These are phyloP conservation scores for Scolopax mira DNA, from an alignment of 2,113 vertebrate species.

Conservation along the genomic window DNA sequence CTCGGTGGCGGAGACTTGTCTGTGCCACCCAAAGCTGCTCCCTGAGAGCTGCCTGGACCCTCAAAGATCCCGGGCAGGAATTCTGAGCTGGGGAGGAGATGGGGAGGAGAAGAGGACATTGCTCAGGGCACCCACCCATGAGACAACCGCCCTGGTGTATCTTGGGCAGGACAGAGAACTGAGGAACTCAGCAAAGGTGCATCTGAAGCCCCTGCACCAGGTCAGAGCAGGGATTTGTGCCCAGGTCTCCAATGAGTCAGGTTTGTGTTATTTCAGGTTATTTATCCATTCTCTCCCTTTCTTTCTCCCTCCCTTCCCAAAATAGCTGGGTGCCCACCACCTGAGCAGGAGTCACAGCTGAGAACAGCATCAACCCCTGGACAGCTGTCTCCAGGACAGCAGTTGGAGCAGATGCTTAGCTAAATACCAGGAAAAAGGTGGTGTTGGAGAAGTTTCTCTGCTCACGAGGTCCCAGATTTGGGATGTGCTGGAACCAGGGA, in stretches of 20 bases:
- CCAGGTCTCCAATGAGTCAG: not conserved
- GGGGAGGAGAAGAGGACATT: not conserved
- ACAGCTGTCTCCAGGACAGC: not conserved
- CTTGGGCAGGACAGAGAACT: not conserved
- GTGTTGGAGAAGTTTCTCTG: not conserved
- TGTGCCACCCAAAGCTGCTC: not conserved
- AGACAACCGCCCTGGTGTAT: not conserved
- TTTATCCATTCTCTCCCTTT: not conserved
- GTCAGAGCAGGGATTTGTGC: not conserved
- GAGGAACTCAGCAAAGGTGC: not conserved
- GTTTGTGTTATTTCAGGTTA: not conserved
- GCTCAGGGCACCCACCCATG: not conserved
- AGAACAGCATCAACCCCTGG: not conserved
- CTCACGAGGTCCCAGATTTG: not conserved
- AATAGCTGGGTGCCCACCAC: not conserved
- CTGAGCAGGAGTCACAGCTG: not conserved
- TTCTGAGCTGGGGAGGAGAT: not conserved
- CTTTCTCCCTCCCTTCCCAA: not conserved
- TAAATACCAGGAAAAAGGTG: not conserved
- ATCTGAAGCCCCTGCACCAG: not conserved
- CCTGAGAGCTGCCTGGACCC: not conserved
- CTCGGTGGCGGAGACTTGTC: fast-evolving
- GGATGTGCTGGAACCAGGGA: not conserved
- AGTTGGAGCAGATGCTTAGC: not conserved
- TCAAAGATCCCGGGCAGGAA: not conserved